phyloP scores from a whole-genome alignment of 92 coral and sea anemone genomes.

The Epizoanthus ramosus region DNA sequence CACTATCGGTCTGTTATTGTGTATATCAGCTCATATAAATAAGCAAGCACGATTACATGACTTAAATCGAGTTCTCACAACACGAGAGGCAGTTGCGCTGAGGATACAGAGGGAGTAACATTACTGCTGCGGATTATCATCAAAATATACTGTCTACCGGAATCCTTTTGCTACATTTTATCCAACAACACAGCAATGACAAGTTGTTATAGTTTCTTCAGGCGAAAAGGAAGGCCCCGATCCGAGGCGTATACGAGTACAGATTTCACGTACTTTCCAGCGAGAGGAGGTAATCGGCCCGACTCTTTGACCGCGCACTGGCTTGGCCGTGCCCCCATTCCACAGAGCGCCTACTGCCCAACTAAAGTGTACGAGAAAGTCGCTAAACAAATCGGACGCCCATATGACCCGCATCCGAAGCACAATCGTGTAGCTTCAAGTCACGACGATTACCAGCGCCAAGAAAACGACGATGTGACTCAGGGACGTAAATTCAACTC shows the following conservation, averaged over 20 bases:
- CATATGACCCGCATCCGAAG: neutral
- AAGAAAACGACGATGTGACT: neutral
- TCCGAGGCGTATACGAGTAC: neutral
- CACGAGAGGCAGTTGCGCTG: too few relatives aligned
- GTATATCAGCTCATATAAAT: too few relatives aligned
- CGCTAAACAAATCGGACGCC: neutral
- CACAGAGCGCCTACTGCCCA: neutral
- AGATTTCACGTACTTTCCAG: neutral
- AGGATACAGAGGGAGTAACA: too few relatives aligned
- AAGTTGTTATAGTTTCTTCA: conserved; percentile 28
- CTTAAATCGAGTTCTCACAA: too few relatives aligned
- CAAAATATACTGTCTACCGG: too few relatives aligned
- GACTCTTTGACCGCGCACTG: conserved; percentile 32
- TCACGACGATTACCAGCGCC: neutral
- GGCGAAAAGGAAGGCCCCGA: neutral
- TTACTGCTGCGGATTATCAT: too few relatives aligned
- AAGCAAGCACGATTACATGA: too few relatives aligned
- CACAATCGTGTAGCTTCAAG: neutral
- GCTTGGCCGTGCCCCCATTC: conserved; percentile 10
- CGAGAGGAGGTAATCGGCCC: neutral
- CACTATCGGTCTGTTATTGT: too few relatives aligned
- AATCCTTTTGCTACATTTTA: neutral
- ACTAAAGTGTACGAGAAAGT: neutral
- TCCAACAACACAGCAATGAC: neutral
- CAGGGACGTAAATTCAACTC: neutral